Evolutionary conservation across 2,113 vertebrate species (phyloP).

Genomic region (Alethe castanea): DNA sequence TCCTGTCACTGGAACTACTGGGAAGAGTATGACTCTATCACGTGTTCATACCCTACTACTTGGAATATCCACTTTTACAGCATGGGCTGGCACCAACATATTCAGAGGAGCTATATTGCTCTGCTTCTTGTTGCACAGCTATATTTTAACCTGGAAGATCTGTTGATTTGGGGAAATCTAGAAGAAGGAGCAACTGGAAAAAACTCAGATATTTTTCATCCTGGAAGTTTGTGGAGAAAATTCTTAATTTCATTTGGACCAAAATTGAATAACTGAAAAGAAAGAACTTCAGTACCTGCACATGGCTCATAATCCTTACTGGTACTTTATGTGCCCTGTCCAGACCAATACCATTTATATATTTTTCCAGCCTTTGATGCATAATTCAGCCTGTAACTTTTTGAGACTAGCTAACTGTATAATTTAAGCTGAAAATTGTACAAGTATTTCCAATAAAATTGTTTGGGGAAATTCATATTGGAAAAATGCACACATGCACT

Average conservation of each 20-base stretch:
- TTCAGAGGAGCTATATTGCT: too few relatives aligned
- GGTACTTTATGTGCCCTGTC: neutral
- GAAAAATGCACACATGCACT: neutral
- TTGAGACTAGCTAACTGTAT: neutral
- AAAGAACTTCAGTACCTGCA: neutral
- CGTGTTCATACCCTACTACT: accelerated
- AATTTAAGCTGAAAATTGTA: neutral
- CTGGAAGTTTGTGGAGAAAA: neutral
- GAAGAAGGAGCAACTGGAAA: neutral
- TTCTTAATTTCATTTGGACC: neutral
- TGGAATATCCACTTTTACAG: neutral
- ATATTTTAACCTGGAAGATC: neutral
- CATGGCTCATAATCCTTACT: neutral
- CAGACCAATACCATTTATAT: neutral
- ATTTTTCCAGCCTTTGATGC: neutral
- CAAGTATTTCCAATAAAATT: neutral
- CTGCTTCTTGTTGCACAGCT: neutral
- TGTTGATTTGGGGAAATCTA: neutral
- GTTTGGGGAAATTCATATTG: neutral
- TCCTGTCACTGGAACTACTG: neutral
- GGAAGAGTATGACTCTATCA: neutral
- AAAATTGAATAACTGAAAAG: neutral
- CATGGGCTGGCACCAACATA: neutral
- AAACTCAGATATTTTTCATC: neutral
- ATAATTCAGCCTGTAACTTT: neutral